Conservation (phyloP, 2,888 invertebrate species). For the Hypena proboscidalis region DNA sequence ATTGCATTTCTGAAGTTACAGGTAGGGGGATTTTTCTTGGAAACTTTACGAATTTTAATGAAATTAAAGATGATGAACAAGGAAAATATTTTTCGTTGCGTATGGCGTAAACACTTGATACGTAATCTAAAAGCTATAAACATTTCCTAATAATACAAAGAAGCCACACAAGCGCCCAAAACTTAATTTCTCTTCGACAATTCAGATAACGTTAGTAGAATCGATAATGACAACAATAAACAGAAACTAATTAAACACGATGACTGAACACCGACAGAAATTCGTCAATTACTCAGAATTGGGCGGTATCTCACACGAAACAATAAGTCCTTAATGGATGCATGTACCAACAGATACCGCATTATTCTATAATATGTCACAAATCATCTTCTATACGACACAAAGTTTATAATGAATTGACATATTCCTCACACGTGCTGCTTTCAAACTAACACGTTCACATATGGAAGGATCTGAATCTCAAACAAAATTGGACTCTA, state of each 20-base stretch:
- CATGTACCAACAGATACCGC: conserved; percentile 74
- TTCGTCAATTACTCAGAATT: conserved; percentile 78
- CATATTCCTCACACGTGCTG: conserved; percentile 81
- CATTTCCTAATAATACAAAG: conserved; percentile 20
- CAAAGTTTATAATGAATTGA: conserved; percentile 85
- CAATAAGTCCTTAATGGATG: conserved; percentile 75
- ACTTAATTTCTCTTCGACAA: conserved; percentile 28
- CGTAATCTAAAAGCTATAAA: neutral
- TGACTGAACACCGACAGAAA: conserved; percentile 56
- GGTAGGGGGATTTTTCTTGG: conserved; percentile 24
- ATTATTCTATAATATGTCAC: conserved; percentile 82
- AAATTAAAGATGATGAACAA: conserved; percentile 12
- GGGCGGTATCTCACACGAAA: conserved; percentile 57
- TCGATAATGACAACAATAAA: conserved; percentile 55
- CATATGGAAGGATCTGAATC: conserved; percentile 19
- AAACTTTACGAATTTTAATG: conserved; percentile 33
- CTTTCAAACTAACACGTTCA: conserved; percentile 51
- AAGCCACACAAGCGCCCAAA: conserved; percentile 27
- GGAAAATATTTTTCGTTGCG: too few relatives aligned
- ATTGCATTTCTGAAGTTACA: conserved; percentile 61
- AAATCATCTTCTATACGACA: conserved; percentile 79
- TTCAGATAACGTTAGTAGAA: conserved; percentile 46
- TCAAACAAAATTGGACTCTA: conserved; percentile 44
- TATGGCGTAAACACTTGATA: too few relatives aligned
- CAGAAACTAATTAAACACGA: conserved; percentile 64